Percentiles rank a stretch among this genome's conserved stretches.
These are phyloP conservation scores for Aleiodes leptofemur DNA, from an alignment of 2,888 invertebrate species.

Conservation along the genomic window DNA sequence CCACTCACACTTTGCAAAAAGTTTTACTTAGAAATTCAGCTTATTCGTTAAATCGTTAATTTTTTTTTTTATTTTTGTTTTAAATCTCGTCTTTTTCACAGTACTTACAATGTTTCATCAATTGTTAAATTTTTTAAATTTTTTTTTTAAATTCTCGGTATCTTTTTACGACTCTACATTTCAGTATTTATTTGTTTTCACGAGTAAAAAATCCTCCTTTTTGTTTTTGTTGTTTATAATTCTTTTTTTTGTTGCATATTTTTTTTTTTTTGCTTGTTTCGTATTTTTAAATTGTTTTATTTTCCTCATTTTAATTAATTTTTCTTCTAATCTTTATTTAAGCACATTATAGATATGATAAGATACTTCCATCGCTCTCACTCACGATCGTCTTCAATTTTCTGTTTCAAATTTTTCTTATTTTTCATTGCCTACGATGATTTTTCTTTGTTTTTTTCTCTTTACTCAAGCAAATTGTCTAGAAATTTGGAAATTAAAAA, in stretches of 20 bases:
- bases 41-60: conserved; percentile 54
- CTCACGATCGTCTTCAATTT: conserved; percentile 3
- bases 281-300: conserved; percentile 28
- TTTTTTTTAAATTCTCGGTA: conserved; percentile 46
- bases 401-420: neutral
- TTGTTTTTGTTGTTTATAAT: conserved; percentile 45
- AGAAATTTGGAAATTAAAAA: neutral
- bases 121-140: conserved; percentile 44
- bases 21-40: conserved; percentile 57
- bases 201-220: conserved; percentile 59
- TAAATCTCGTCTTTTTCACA: conserved; percentile 53
- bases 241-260: conserved; percentile 38
- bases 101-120: conserved; percentile 58
- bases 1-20: conserved; percentile 44
- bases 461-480: conserved; percentile 4
- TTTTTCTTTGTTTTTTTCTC: neutral
- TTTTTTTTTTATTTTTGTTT: conserved; percentile 34
- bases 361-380: conserved; percentile 49
- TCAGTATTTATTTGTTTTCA: conserved; percentile 50
- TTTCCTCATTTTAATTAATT: conserved; percentile 37
- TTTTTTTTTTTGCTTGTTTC: neutral
- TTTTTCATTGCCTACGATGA: conserved; percentile 15
- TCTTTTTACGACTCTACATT: conserved; percentile 55
- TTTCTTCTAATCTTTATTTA: conserved; percentile 60
- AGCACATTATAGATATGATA: conserved; percentile 69